These are phyloP conservation scores for Poecilia latipinna DNA, from an alignment of 2,113 vertebrate genomes.

Conservation along the genomic window DNA sequence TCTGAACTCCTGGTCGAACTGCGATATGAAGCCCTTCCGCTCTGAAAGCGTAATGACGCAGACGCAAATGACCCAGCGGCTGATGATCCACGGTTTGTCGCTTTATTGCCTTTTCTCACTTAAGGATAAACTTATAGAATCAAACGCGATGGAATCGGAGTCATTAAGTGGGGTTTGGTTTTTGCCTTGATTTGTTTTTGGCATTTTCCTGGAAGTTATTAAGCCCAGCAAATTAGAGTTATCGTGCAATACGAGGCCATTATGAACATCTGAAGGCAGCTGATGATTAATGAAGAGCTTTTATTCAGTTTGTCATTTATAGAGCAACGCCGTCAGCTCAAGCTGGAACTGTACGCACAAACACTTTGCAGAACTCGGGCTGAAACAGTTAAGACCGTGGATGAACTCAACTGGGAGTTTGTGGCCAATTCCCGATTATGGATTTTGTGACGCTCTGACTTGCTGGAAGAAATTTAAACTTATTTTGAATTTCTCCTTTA, in stretches of 20 bases:
- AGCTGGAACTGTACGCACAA: neutral
- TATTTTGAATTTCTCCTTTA: neutral
- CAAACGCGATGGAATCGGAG: conserved; percentile 38
- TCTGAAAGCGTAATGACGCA: conserved; percentile 43
- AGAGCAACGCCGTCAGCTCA: neutral
- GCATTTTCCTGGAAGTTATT: conserved; percentile 20
- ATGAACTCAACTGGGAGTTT: too few relatives aligned
- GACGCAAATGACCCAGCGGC: conserved; percentile 30
- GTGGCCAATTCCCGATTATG: neutral
- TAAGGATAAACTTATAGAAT: conserved; percentile 25
- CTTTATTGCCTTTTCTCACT: conserved; percentile 39
- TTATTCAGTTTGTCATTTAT: neutral
- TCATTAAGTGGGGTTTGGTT: conserved; percentile 28
- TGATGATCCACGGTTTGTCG: conserved; percentile 30
- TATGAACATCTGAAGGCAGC: conserved; percentile 35
- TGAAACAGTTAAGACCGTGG: too few relatives aligned
- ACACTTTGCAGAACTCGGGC: neutral
- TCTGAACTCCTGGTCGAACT: neutral
- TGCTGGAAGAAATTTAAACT: neutral
- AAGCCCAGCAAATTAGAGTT: conserved; percentile 35
- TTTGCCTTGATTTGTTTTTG: conserved; percentile 9
- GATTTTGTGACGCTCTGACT: neutral
- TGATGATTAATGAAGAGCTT: conserved; percentile 10
- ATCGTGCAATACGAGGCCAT: conserved; percentile 25
- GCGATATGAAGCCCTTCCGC: conserved; percentile 10